A percentile compares a stretch with the other conserved stretches of the same genome.
These are phyloP conservation scores for Sphaerophoria rueppellii DNA, from an alignment of 2,888 invertebrate species.

Conservation along the genomic window DNA sequence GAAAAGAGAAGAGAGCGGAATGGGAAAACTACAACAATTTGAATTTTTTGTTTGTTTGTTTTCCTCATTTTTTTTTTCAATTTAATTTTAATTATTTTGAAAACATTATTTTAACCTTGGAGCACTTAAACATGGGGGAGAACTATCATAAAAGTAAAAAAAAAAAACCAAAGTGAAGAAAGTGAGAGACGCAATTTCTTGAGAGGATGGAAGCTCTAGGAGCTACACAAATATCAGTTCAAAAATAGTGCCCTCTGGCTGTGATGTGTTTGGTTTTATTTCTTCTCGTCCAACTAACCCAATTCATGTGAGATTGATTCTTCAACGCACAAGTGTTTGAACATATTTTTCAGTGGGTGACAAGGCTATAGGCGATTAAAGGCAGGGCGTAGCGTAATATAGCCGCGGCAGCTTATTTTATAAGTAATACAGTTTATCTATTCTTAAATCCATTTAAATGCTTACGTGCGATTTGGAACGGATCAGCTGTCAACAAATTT, in stretches of 20 bases:
- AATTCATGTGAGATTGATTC: conserved; percentile 44
- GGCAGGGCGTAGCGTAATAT: background rate
- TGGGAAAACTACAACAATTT: conserved; percentile 40
- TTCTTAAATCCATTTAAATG: conserved; percentile 32
- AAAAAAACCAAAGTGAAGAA: background rate
- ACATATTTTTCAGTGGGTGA: background rate
- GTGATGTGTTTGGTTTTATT: conserved; percentile 9
- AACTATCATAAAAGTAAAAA: conserved; percentile 9
- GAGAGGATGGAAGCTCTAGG: background rate
- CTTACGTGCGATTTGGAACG: conserved; percentile 59
- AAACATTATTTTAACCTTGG: conserved; percentile 70
- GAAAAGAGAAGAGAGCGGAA: background rate
- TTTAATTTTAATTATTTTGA: conserved; percentile 49
- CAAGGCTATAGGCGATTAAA: background rate
- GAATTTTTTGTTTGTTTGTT: conserved; percentile 34
- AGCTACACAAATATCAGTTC: background rate
- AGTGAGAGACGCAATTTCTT: conserved; percentile 32
- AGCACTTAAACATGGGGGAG: conserved; percentile 42
- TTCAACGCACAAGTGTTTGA: background rate
- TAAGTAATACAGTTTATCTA: conserved; percentile 14
- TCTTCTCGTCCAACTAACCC: conserved; percentile 53
- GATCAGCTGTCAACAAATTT: conserved; percentile 27
- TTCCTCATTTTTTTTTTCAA: conserved; percentile 1
- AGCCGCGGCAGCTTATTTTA: background rate
- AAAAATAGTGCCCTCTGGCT: conserved; percentile 16